Base-by-base conservation (phyloP, 2,797 vertebrate species). In the Heliangelus exortis region DNA sequence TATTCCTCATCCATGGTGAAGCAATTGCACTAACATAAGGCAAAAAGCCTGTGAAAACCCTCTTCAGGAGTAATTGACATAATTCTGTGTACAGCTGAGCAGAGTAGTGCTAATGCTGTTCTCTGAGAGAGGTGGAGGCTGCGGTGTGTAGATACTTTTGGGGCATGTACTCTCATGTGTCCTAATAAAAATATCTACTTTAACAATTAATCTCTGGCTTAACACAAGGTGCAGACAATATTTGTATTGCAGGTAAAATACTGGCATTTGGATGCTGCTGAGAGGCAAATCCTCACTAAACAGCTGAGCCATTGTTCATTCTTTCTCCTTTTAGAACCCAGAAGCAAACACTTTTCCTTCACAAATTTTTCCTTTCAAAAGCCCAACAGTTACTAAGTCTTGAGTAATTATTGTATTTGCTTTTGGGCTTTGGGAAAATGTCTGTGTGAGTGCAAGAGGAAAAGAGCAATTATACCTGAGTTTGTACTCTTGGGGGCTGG, bases 331-430 rank as follows among this genome's bases (percentile, higher is more conserved):
- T 58, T 43, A n/a, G 31, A 76, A 11, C 21, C 43, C 31, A 41
- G 47, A 79, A 81, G 73, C 43, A 88, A 94, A 79, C 15, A 26
- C 7, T 87, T 89, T 76, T 77, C 48, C 28, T 67, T 83, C 74
- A 43, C 47, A 14, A 6, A 4, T 11, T 68, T 51, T 83, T 93
- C 34, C 43, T 86, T 86, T 75, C 45, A 19, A 76, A 93, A 77
- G 14, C 39, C 17, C 28, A 68, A 83, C 66, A 80, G 31, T 43
- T 55, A n/a, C 39, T 18, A 48, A 92, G 31, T 77, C 95, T 86
- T 72, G 54, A 91, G 50, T 43, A 28, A 43, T 55, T 82, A 15
- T 6, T 88, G 15, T 59, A 21, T 93, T 89, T 88, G 41, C 67
- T 87, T 50, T 71, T 48, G 20, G 57, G n/a, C 13, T 9, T 48